Evolutionary conservation across 1,140 invertebrate genomes (phyloP), one percentile per base, ranked within the genome.

Genomic region (Ostrea denselamellosa): DNA sequence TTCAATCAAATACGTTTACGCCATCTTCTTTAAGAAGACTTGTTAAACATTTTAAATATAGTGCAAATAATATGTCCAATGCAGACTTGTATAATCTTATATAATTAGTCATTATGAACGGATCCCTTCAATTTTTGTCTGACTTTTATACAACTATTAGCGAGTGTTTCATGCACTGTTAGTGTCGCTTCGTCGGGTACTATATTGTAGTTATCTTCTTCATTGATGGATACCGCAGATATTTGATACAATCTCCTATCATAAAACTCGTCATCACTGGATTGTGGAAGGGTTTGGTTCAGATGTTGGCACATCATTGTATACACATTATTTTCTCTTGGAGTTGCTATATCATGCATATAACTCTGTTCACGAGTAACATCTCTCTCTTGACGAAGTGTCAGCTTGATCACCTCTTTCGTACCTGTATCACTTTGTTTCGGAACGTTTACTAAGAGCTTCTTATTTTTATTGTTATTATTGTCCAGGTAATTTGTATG

Each of bases 371-470:
- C 85, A 7, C 89, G 85, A 9, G 91, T 90, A 10, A 89, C 84
- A 71, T 89, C 87, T 56, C 90, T 91, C 25, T 90, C 91, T 22
- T 91, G 89, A 25, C 91, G 88, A 12, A 91, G 77, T 28, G 90
- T 90, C 25, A 91, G 53, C 71, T 87, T 87, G 4, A 91, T 90
- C 44, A 83, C 44, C 53, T 90, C 89, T 44, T 90, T 86, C 14
- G 86, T 90, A n/a, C 89, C 25, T 9, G 83, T n/a, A 53, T 86
- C 83, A 53, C 53, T 56, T 77, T 89, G 89, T 25, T 90, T 87
- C 8, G 91, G 91, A 87, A 91, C 58, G 71, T 68, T 91, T 17
- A 91, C 52, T 44, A 86, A 85, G 83, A 85, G 88, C 88, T 62
- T 89, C 81, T 58, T 88, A 56, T 68, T 87, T 84, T 22, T n/a